Evolutionary conservation across 1,140 invertebrate genomes (phyloP).

Genomic region (Chrysomallon squamiferum): DNA sequence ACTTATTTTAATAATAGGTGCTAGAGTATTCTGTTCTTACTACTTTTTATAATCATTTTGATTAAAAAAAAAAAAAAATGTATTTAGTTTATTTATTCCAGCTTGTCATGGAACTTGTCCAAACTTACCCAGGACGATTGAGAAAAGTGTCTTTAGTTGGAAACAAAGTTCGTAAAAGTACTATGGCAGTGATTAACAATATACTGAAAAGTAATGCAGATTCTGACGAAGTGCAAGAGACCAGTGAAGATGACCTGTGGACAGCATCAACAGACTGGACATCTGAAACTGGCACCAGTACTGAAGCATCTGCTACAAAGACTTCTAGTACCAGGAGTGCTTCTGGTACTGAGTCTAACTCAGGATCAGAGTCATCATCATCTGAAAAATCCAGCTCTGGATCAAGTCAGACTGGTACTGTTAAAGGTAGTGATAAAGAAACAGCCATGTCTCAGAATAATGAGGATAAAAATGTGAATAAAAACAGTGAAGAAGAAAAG

Average conservation of each 20-base stretch:
- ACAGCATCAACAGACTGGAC: slow-evolving; percentile 3
- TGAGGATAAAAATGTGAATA: slow-evolving; percentile 11
- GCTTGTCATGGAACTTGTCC: slow-evolving; percentile 37
- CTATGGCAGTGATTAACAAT: slow-evolving; percentile 30
- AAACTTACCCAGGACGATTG: slow-evolving; percentile 37
- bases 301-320: too few species aligned
- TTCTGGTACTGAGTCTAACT: neutral
- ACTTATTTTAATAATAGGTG: too few species aligned
- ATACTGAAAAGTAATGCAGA: slow-evolving; percentile 23
- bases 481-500: slow-evolving; percentile 16
- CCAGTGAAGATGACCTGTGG: slow-evolving; percentile 19
- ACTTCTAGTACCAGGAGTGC: too few species aligned
- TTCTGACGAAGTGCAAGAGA: slow-evolving; percentile 15
- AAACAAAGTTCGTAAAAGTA: slow-evolving; percentile 31
- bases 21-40: too few species aligned
- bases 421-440: slow-evolving; percentile 12
- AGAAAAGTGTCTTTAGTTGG: slow-evolving; percentile 30
- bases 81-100: too few species aligned
- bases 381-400: neutral
- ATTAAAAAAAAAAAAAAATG: too few species aligned
- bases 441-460: slow-evolving; percentile 4
- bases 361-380: too few species aligned
- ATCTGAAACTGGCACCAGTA: neutral
- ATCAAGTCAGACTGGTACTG: neutral
- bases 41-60: too few species aligned